A percentile compares a stretch with the other conserved stretches of the same genome.
Evolutionary conservation across 2,888 invertebrate genomes (phyloP).

Genomic region (Trichacis sp.): DNA sequence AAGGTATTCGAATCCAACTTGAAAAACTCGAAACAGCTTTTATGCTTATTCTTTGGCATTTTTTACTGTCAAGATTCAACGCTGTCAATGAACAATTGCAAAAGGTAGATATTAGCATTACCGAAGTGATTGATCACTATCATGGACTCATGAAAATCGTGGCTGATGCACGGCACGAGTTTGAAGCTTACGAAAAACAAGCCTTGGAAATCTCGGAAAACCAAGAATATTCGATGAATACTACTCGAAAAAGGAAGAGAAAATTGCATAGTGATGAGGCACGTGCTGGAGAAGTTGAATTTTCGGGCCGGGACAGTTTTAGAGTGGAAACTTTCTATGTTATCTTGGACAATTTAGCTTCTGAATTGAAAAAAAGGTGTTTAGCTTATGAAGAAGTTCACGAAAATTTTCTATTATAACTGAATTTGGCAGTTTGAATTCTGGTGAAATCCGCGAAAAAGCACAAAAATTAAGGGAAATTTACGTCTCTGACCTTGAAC

Average conservation of each 20-base stretch:
- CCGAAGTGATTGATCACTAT: no score
- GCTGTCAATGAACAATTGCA: slow-evolving; percentile 13
- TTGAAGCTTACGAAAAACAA: no score
- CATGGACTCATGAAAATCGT: no score
- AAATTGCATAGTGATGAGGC: slow-evolving; percentile 15
- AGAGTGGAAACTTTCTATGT: no score
- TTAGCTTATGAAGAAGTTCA: slow-evolving; percentile 1
- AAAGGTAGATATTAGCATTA: no score
- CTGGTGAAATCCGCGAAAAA: slow-evolving; percentile 6
- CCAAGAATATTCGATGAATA: no score
- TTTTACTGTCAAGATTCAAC: slow-evolving; percentile 11
- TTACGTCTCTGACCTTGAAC: not conserved
- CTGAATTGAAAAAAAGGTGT: slow-evolving; percentile 2
- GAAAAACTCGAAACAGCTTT: slow-evolving; percentile 16
- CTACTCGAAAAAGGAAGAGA: no score
- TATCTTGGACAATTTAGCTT: no score
- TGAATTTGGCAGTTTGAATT: not conserved
- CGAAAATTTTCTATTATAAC: not conserved
- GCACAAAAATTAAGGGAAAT: not conserved
- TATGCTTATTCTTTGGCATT: slow-evolving; percentile 11
- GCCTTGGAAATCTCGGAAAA: no score
- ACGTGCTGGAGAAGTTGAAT: slow-evolving; percentile 11
- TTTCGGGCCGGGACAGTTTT: not conserved
- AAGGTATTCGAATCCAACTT: slow-evolving; percentile 8
- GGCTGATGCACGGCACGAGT: no score